A percentile compares a stretch with the other conserved stretches of the same genome.
Conservation (phyloP, 2,797 vertebrate genomes). For the Oreonectes daqikongensis region DNA sequence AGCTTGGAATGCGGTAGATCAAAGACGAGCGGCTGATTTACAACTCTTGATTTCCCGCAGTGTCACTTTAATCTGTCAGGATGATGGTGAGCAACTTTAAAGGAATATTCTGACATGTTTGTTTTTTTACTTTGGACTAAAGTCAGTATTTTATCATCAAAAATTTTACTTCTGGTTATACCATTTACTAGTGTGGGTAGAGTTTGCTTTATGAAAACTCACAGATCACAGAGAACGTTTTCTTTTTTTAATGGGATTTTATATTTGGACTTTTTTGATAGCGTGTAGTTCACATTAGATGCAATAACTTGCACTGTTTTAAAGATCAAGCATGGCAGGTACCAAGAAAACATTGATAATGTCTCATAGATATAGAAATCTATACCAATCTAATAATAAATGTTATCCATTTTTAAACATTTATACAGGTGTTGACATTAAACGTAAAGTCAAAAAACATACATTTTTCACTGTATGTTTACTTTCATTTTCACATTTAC, state of each 20-base stretch:
- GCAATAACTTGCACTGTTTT: neutral
- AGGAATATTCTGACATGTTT: neutral
- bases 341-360: neutral
- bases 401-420: too few species aligned
- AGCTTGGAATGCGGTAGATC: constrained; percentile 49
- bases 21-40: constrained; percentile 50
- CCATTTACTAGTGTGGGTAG: neutral
- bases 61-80: constrained; percentile 56
- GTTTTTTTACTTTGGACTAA: neutral
- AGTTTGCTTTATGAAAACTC: neutral
- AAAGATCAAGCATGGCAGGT: neutral
- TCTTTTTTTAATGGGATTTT: neutral
- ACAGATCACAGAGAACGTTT: too few species aligned
- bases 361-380: neutral
- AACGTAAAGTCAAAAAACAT: neutral
- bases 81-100: constrained; percentile 57
- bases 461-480: too few species aligned
- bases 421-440: neutral
- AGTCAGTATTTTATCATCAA: neutral
- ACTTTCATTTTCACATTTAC: too few species aligned
- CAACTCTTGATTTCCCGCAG: constrained; percentile 57
- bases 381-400: neutral
- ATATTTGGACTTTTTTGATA: neutral
- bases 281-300: neutral
- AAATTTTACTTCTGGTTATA: neutral